Base-by-base conservation (phyloP, 2,888 invertebrate species). In the Oeneis ivallda region DNA sequence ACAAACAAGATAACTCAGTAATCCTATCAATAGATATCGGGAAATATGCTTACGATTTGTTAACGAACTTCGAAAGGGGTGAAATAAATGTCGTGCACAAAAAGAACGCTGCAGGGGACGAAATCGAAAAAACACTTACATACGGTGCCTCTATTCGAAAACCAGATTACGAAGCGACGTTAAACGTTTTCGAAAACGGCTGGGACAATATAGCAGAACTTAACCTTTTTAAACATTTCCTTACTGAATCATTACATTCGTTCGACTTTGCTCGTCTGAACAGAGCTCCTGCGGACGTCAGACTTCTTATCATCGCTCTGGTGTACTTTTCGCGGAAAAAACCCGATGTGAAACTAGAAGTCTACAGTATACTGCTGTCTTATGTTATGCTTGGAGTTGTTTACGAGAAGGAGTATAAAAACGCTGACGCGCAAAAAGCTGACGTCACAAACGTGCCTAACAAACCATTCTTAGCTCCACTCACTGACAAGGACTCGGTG, bases 151-250 rank as follows among this genome's bases (percentile, higher is more conserved):
- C 66, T 0, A 45, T 75, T 66, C 56, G 43, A 47, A 79, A 74
- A 63, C 81, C 81, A 4, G 50, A 34, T 0, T 79, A 78, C 50
- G 45, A 69, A 5, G 77, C 71, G 9, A 11, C 11, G 9, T 61
- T 8, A 34, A 76, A 59, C 58, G 76, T 78, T 5, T 83, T 83
- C 61, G 78, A 79, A 72, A 79, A 79, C 53, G 83, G 82, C 0
- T 83, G 83, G 83, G 65, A 65, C 2, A 0, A 57, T 10, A 70
- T 80, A 11, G 64, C 70, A 5, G 60, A 54, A 13, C 62, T 72
- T 1, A 52, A 62, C 3, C 60, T 78, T 10, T 76, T 78, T 34
- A 67, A 76, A 58, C 73, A 76, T 70, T 77, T 77, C 53, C 59
- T 77, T 34, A 47, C 50, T 7, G 65, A 74, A 32, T 66, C 47